Evolutionary conservation across 2,888 invertebrate species (phyloP), one percentile per base, ranked within the genome.

Genomic region (Brachycybe producta): DNA sequence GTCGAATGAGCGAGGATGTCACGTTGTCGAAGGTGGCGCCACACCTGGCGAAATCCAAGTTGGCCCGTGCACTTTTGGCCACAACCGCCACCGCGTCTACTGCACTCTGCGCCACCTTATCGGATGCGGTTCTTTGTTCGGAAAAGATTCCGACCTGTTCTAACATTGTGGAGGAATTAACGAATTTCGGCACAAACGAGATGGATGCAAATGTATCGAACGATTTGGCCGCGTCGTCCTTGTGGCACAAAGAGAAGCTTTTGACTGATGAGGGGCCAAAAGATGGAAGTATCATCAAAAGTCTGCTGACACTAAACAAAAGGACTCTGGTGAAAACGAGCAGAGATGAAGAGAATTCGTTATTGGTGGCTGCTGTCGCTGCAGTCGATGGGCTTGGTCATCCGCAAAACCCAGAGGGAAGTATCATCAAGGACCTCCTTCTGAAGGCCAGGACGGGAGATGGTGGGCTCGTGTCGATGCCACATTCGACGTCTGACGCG

Each of bases 351-450:
- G 38, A 24, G 11, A n/a, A 17, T 15, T 15, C 3, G 26, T 3
- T 1, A 5, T 3, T 15, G 7, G 7, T 13, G 3, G 46, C 32
- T 13, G n/a, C 46, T 2, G 32, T 30, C 32, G 32, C 17, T 23
- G 2, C 39, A 2, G 36, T 35, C 5, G 41, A 23, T 30, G 42
- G n/a, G n/a, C n/a, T n/a, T n/a, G 27, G 13, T 28, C 43, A 79
- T 64, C 78, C 80, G 8, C 69, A 79, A 48, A 80, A 78, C 64
- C 74, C 78, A 2, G 63, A 75, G 66, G 64, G 74, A 61, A 67
- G 68, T 63, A 61, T 69, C 19, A 77, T 78, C 54, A 88, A 87
- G 67, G 85, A 87, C 64, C 72, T 87, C 26, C 67, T 87, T 15
- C 66, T 85, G 32, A 86, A 84, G 15, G 11, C 49, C 17, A 35